Conservation (phyloP, 2,113 vertebrate species). For the Physeter macrocephalus region DNA sequence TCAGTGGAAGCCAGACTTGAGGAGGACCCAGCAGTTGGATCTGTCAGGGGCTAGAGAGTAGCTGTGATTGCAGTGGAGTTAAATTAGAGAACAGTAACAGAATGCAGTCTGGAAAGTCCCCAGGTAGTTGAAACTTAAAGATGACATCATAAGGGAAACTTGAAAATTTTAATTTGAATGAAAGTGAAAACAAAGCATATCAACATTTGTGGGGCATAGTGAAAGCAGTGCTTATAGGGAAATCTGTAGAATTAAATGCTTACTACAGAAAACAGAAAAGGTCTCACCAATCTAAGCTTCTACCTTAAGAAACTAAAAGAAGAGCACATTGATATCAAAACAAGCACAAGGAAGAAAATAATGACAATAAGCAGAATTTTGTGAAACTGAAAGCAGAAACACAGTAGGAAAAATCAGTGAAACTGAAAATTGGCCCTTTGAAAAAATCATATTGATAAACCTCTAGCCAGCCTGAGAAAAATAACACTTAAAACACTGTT, state of each 20-base stretch:
- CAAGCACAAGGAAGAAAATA: not conserved
- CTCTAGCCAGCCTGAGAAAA: not conserved
- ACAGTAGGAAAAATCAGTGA: not conserved
- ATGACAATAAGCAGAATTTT: not conserved
- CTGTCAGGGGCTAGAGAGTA: not conserved
- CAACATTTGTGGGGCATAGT: not conserved
- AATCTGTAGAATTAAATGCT: not conserved
- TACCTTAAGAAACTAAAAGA: not conserved
- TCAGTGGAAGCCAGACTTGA: accelerated
- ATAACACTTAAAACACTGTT: not conserved
- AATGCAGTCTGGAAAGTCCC: not conserved
- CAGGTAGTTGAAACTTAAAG: not conserved
- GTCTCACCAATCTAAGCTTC: not conserved
- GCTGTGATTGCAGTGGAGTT: not conserved
- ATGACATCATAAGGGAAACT: not conserved
- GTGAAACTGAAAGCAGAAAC: not conserved
- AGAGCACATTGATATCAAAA: not conserved
- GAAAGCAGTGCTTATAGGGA: not conserved
- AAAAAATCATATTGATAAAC: not conserved
- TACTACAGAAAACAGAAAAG: not conserved
- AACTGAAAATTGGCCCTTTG: not conserved
- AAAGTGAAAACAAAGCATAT: not conserved
- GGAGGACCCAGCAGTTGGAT: not conserved
- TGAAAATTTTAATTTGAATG: not conserved
- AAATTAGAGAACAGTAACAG: not conserved